A percentile compares a stretch with the other conserved stretches of the same genome.
Conservation (phyloP, 2,888 invertebrate species). For the Clostera curtula region DNA sequence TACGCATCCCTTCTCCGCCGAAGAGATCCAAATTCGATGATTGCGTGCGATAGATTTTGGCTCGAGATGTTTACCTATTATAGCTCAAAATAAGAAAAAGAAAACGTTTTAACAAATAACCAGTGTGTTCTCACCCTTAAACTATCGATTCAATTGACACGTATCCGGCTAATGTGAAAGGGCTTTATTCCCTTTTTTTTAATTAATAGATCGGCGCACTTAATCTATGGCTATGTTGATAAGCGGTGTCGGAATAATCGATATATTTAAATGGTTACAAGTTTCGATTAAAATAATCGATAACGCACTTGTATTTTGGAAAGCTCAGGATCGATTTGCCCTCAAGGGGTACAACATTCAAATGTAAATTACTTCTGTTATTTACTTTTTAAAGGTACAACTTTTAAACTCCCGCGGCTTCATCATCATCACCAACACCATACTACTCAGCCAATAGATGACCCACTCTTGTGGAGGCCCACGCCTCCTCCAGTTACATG, state of each 20-base stretch:
- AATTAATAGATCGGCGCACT: conserved; percentile 23
- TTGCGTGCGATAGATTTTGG: no score
- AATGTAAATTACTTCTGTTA: no score
- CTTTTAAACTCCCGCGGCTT: no score
- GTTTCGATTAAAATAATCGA: conserved; percentile 24
- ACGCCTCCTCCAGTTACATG: no score
- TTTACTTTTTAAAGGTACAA: no score
- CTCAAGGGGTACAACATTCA: no score
- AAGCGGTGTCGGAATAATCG: conserved; percentile 22
- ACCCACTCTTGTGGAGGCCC: no score
- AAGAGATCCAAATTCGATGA: no score
- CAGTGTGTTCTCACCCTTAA: conserved; percentile 15
- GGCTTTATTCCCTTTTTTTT: conserved; percentile 22
- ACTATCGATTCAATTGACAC: conserved; percentile 21
- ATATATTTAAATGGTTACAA: conserved; percentile 23
- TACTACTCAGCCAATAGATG: no score
- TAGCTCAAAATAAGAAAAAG: neutral
- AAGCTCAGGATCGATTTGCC: neutral
- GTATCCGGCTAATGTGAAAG: conserved; percentile 23
- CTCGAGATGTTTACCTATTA: no score
- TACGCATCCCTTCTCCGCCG: no score
- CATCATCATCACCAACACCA: no score
- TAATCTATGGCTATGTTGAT: conserved; percentile 21
- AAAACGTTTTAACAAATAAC: conserved; percentile 1
- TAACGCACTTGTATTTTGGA: conserved; percentile 7